These are phyloP conservation scores for Eulimnadia texana DNA, from an alignment of 1,140 invertebrate genomes.

Conservation along the genomic window DNA sequence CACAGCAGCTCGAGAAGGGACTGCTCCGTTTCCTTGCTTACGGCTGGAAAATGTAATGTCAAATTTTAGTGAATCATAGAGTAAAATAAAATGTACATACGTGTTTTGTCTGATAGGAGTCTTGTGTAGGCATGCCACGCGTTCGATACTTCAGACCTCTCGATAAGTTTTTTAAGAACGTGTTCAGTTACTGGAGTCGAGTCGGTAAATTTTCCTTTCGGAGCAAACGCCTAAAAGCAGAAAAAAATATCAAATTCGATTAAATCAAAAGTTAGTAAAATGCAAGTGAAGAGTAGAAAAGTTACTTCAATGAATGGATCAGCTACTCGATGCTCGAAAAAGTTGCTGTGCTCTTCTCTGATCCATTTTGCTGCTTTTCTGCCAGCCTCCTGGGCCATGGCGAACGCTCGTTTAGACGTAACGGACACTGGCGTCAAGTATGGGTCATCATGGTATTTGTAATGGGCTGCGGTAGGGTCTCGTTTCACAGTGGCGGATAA, in stretches of 20 bases:
- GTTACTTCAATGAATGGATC: slow-evolving; percentile 46
- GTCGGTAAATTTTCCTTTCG: slow-evolving; percentile 49
- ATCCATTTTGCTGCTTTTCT: slow-evolving; percentile 75
- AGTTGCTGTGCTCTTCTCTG: slow-evolving; percentile 51
- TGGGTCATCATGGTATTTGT: slow-evolving; percentile 81
- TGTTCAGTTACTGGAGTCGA: slow-evolving; percentile 49
- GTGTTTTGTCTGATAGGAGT: slow-evolving; percentile 42
- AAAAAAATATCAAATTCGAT: slow-evolving; percentile 7
- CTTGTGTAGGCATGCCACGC: slow-evolving; percentile 55
- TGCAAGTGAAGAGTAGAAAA: background rate
- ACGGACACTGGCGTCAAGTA: slow-evolving; percentile 68
- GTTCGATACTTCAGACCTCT: slow-evolving; percentile 45
- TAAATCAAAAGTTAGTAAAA: background rate
- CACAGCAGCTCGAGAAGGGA: slow-evolving; percentile 65
- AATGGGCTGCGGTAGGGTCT: slow-evolving; percentile 66
- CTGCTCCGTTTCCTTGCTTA: slow-evolving; percentile 46
- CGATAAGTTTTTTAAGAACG: slow-evolving; percentile 46
- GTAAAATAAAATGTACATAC: slow-evolving; percentile 22
- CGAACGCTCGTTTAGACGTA: slow-evolving; percentile 49
- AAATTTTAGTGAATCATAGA: too few species aligned
- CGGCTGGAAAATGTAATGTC: too few species aligned
- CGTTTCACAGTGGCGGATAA: slow-evolving; percentile 52
- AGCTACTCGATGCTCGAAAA: slow-evolving; percentile 54
- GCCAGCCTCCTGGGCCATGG: slow-evolving; percentile 69
- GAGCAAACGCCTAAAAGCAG: slow-evolving; percentile 48